phyloP scores from a whole-genome alignment of 2,888 invertebrate genomes.

The Hypercompe scribonia region DNA sequence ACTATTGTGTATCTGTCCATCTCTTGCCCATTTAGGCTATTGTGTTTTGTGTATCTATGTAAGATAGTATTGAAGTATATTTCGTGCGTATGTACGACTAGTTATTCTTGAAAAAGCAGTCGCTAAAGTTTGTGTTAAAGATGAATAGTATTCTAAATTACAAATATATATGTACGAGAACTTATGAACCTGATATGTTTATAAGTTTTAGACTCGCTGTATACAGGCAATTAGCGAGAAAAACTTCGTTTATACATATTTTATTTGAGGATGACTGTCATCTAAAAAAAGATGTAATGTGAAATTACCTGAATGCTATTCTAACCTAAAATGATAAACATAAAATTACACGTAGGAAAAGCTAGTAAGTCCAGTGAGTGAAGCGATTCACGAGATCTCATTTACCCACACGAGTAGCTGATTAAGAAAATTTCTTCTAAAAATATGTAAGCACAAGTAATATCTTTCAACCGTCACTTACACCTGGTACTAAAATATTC shows the following conservation, averaged over 20 bases:
- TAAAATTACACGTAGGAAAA: conserved; percentile 45
- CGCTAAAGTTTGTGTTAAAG: too few relatives aligned
- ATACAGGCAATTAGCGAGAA: too few relatives aligned
- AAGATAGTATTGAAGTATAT: too few relatives aligned
- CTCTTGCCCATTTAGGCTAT: too few relatives aligned
- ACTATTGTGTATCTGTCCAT: too few relatives aligned
- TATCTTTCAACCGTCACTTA: conserved; percentile 38
- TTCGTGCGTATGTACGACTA: too few relatives aligned
- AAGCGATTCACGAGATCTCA: conserved; percentile 41
- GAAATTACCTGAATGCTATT: conserved; percentile 31
- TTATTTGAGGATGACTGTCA: neutral
- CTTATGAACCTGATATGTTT: neutral
- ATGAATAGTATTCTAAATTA: too few relatives aligned
- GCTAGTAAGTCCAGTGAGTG: conserved; percentile 41
- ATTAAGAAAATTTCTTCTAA: conserved; percentile 46
- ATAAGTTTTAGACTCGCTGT: neutral
- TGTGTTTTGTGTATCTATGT: too few relatives aligned
- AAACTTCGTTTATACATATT: neutral
- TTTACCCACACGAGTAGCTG: conserved; percentile 48
- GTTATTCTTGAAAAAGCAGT: too few relatives aligned
- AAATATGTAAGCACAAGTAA: conserved; percentile 43
- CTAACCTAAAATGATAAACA: conserved; percentile 31
- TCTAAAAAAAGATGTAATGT: neutral
- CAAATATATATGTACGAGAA: neutral
- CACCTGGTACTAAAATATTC: conserved; percentile 53